Evolutionary conservation across 1,140 invertebrate genomes (phyloP).

Genomic region (Temnothorax curvispinosus): DNA sequence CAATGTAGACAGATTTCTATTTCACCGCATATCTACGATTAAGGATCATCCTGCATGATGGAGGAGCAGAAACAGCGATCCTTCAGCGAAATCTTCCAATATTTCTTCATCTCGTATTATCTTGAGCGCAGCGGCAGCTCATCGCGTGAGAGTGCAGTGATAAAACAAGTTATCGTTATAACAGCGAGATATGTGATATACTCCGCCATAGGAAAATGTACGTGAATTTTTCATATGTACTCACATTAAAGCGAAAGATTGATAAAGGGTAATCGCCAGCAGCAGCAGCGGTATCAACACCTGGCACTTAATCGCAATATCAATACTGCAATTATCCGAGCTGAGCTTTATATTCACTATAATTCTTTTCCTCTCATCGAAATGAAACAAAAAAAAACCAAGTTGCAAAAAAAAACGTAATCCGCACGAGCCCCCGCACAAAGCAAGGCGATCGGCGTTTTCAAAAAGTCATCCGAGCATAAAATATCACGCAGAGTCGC

Average conservation of each 20-base stretch:
- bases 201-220: constrained; percentile 16
- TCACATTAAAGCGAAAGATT: neutral
- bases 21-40: neutral
- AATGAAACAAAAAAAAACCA: neutral
- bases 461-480: neutral
- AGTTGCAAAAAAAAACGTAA: neutral
- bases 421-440: neutral
- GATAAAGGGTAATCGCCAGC: neutral
- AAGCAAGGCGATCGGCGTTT: neutral
- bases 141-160: constrained; percentile 35
- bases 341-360: neutral
- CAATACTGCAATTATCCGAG: neutral
- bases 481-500: constrained; percentile 30
- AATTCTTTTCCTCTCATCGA: neutral
- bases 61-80: constrained; percentile 26
- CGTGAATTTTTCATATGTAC: neutral
- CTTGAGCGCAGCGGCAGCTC: neutral
- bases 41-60: neutral
- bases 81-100: constrained; percentile 38
- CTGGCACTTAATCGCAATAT: constrained; percentile 2
- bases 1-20: neutral
- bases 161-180: constrained; percentile 42
- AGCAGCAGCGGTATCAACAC: neutral
- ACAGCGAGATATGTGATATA: neutral
- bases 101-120: constrained; percentile 34